Evolutionary conservation across 2,888 invertebrate genomes (phyloP).

Genomic region (Nymphalis urticae): DNA sequence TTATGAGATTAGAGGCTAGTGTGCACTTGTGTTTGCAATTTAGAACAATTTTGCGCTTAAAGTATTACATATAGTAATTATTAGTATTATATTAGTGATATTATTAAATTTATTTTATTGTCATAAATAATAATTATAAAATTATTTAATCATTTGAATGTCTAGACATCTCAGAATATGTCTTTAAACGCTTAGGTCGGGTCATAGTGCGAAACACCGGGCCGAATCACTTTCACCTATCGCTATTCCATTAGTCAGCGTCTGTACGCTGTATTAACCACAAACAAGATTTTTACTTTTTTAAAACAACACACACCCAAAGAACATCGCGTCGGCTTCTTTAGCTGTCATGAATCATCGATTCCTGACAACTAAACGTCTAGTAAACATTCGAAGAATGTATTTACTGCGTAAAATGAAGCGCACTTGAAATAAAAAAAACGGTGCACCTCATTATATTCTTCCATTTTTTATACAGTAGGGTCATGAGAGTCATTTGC

Average conservation of each 20-base stretch:
- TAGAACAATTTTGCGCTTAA: no score
- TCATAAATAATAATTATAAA: neutral
- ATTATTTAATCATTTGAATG: neutral
- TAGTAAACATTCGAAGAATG: constrained; percentile 28
- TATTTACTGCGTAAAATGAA: constrained; percentile 27
- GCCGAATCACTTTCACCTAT: constrained; percentile 65
- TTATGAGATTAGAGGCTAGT: no score
- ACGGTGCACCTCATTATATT: neutral
- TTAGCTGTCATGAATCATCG: constrained; percentile 45
- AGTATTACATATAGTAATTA: no score
- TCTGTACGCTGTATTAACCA: constrained; percentile 57
- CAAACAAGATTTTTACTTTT: constrained; percentile 59
- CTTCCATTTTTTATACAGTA: neutral
- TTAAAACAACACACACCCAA: constrained; percentile 32
- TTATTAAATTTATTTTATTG: no score
- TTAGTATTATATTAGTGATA: no score
- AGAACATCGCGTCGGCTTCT: constrained; percentile 25
- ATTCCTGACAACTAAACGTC: constrained; percentile 29
- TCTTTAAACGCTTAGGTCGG: constrained; percentile 37
- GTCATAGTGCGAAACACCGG: constrained; percentile 66
- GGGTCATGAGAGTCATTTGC: constrained; percentile 26
- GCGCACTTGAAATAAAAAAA: constrained; percentile 14
- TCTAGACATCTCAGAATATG: constrained; percentile 20
- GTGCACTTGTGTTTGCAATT: no score
- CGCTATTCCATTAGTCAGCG: constrained; percentile 59